These are phyloP conservation scores for Borostomias antarcticus DNA, from an alignment of 2,797 vertebrate species.

Conservation along the genomic window DNA sequence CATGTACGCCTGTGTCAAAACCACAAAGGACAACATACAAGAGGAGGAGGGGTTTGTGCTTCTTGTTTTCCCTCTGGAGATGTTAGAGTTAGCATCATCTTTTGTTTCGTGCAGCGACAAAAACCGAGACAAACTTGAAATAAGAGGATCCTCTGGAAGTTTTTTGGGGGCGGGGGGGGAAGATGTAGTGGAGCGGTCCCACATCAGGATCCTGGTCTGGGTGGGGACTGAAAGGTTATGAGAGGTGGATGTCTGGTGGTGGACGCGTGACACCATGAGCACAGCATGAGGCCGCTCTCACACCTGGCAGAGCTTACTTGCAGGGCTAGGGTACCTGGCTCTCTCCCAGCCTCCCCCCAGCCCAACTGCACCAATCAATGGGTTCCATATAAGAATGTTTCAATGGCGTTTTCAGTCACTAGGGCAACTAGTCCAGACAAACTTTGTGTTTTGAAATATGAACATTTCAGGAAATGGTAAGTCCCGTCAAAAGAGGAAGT, in stretches of 20 bases:
- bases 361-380: constrained; percentile 4
- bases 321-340: constrained; percentile 18
- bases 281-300: constrained; percentile 28
- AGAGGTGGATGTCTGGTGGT: constrained; percentile 9
- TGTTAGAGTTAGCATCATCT: constrained; percentile 70
- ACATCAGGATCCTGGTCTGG: constrained; percentile 12
- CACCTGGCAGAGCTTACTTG: constrained; percentile 43
- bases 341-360: constrained; percentile 14
- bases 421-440: too few species aligned
- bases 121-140: constrained; percentile 70
- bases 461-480: too few species aligned
- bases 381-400: constrained; percentile 11
- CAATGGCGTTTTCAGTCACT: too few species aligned
- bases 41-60: constrained; percentile 18
- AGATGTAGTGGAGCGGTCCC: neutral
- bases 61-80: constrained; percentile 56
- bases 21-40: constrained; percentile 73
- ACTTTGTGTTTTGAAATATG: too few species aligned
- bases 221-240: constrained; percentile 20
- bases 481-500: too few species aligned
- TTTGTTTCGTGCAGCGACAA: constrained; percentile 74
- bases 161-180: constrained; percentile 2
- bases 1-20: constrained; percentile 79
- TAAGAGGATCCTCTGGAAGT: constrained; percentile 22
- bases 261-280: constrained; percentile 18